A percentile compares a stretch with the other conserved stretches of the same genome.
Conservation (phyloP, 2,113 vertebrate genomes). For the Vulpes lagopus region DNA sequence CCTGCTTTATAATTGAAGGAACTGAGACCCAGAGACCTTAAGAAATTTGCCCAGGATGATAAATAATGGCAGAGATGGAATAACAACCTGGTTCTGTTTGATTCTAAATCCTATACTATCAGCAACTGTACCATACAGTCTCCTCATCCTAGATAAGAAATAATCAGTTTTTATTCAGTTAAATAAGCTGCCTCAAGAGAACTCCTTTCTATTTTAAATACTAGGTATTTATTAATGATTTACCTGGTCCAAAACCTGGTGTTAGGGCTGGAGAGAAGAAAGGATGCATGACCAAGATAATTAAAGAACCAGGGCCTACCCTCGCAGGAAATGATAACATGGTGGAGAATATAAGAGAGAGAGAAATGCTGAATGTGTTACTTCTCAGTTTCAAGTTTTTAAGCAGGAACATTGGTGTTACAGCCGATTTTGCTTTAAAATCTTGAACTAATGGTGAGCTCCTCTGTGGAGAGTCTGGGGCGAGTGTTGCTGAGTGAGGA, state of each 20-base stretch:
- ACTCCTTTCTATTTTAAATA: conserved; percentile 28
- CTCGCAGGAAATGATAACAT: not conserved
- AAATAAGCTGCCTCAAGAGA: not conserved
- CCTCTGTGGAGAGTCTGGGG: not conserved
- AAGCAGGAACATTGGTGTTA: not conserved
- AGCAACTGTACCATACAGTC: not conserved
- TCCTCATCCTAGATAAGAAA: not conserved
- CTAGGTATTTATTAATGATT: not conserved
- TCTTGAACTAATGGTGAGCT: not conserved
- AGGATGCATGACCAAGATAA: not conserved
- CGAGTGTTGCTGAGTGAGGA: not conserved
- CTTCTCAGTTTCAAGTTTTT: not conserved
- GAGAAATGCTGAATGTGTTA: not conserved
- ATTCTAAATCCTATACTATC: not conserved
- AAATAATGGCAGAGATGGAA: not conserved
- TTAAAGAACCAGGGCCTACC: not conserved
- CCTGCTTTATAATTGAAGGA: not conserved
- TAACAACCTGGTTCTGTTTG: not conserved
- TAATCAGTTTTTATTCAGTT: not conserved
- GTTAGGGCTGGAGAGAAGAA: not conserved
- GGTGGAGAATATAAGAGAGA: conserved; percentile 27
- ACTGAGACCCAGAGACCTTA: not conserved
- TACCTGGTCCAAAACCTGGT: not conserved
- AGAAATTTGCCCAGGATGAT: not conserved
- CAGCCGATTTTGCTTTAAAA: not conserved